Evolutionary conservation across 92 coral and sea anemone species (phyloP), one percentile per base, ranked within the genome.

Genomic region (Zoanthus sansibaricus): DNA sequence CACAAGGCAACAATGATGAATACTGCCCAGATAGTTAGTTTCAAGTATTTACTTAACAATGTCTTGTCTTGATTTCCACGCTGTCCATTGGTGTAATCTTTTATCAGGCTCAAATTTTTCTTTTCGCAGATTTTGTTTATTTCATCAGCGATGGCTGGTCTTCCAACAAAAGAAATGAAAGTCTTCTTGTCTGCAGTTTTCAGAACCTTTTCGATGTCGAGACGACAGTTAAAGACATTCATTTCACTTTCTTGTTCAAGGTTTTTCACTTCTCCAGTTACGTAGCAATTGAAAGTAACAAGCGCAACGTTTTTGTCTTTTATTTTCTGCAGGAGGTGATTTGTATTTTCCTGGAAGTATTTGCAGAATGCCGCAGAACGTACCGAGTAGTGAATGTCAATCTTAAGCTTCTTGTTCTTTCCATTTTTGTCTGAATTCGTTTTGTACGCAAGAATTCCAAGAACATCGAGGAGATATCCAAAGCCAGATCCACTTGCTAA

Each of bases 401-500:
- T 71, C 62, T 47, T 86, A 1, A 16, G 56, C 70, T 67, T 55
- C 37, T 13, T 55, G 5, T 17, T 10, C 12, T 48, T 42, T 86
- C 66, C 83, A 31, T 45, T 16, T 20, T 20, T 15, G 4, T 52
- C 61, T 13, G 74, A 0, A 18, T 13, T 47, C 16, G 83, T 54
- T 67, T 83, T 68, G 88, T 87, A 20, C 55, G 93, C 93, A 21
- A 90, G 76, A 25, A 56, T 59, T 33, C 93, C 89, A 5, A 90
- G 83, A 10, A 87, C 91, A 56, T 90, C 93, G 15, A 90, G 59
- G 52, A 90, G 58, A 67, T 90, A 90, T 25, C 93, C 91, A 8
- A 83, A 87, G 87, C 93, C 91, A 44, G 93, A 90, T 12, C 91
- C 93, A 16, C 91, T 90, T 47, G 93, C 93, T 51, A 90, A 75